Evolutionary conservation across 2,888 invertebrate genomes (phyloP).

Genomic region (Hemistola chrysoprasaria): DNA sequence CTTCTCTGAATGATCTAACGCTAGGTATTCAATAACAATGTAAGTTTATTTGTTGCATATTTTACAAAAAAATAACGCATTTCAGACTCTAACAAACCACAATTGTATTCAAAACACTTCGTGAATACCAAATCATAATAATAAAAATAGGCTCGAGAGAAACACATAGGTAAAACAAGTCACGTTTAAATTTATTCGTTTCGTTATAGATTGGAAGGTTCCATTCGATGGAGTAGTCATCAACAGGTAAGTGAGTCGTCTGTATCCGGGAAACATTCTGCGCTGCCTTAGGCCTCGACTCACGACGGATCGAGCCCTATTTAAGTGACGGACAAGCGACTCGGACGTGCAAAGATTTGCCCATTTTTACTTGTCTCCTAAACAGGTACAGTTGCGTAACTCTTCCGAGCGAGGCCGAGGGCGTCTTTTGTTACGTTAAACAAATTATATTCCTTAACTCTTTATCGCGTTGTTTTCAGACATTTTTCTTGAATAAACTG

Average conservation of each 20-base stretch:
- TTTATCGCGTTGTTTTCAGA: no score
- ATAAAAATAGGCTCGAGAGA: constrained; percentile 52
- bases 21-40: constrained; percentile 8
- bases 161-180: constrained; percentile 40
- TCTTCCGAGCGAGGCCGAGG: no score
- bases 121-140: constrained; percentile 40
- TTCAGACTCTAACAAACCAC: constrained; percentile 30
- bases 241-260: constrained; percentile 76
- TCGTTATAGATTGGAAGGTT: constrained; percentile 47
- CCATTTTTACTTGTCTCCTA: constrained; percentile 18
- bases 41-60: constrained; percentile 31
- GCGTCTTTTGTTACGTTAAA: no score
- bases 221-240: constrained; percentile 50
- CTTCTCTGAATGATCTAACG: constrained; percentile 2
- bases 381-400: constrained; percentile 4
- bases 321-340: constrained; percentile 39
- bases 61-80: constrained; percentile 31
- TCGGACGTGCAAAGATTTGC: constrained; percentile 32
- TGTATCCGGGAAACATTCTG: constrained; percentile 59
- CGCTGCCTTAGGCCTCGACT: constrained; percentile 48
- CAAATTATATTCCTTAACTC: no score
- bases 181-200: constrained; percentile 48
- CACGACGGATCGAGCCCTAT: constrained; percentile 35
- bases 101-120: constrained; percentile 44
- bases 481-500: constrained; percentile 8